phyloP scores from a whole-genome alignment of 2,113 vertebrate species.

The Lepidothrix coronata region DNA sequence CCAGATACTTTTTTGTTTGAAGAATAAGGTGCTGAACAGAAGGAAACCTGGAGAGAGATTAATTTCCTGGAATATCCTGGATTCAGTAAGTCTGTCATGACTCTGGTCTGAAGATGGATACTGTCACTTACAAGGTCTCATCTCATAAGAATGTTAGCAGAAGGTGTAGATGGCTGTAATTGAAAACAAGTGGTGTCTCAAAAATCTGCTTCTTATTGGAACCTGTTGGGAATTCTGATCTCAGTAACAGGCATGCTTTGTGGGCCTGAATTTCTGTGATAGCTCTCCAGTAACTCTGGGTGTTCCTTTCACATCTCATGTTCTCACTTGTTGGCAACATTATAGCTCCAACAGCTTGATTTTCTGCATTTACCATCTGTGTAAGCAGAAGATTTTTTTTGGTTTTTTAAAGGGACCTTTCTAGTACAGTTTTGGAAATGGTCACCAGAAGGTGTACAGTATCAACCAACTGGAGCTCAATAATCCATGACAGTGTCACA shows the following conservation, averaged over 20 bases:
- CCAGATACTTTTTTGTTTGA: background rate
- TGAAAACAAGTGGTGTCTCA: slow-evolving; percentile 21
- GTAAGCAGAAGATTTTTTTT: background rate
- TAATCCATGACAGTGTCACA: background rate
- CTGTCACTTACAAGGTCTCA: slow-evolving; percentile 4
- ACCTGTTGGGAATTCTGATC: slow-evolving; percentile 20
- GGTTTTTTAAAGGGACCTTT: background rate
- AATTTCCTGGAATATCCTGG: slow-evolving; percentile 4
- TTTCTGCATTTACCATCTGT: slow-evolving; percentile 11
- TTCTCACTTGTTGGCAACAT: background rate
- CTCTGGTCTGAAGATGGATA: background rate
- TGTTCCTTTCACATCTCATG: background rate
- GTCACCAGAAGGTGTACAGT: background rate
- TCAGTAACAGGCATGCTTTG: background rate
- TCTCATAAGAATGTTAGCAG: slow-evolving; percentile 28
- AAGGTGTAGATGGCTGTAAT: slow-evolving; percentile 25
- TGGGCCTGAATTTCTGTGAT: slow-evolving; percentile 16
- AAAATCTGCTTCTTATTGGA: slow-evolving; percentile 21
- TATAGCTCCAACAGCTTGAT: background rate
- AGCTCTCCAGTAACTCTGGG: slow-evolving; percentile 10
- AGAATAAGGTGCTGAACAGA: background rate
- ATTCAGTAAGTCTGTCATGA: slow-evolving; percentile 20
- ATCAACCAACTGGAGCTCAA: background rate
- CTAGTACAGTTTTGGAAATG: background rate
- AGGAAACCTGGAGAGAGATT: background rate